Conservation (phyloP, 1,140 invertebrate genomes). For the Antheraea pernyi region DNA sequence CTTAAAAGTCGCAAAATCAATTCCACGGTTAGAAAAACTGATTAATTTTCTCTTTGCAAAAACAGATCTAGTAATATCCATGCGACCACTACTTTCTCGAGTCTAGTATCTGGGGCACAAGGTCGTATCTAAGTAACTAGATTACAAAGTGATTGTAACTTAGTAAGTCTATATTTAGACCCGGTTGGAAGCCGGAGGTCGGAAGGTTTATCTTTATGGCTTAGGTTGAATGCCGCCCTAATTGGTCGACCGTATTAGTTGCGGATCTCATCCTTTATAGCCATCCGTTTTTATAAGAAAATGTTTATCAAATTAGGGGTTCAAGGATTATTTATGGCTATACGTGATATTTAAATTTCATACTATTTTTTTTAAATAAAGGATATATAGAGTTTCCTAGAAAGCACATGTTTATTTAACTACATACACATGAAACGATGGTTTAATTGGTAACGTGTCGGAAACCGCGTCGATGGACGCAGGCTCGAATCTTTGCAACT, state of each 20-base stretch:
- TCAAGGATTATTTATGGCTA: not conserved
- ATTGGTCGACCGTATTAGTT: not conserved
- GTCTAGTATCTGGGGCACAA: constrained; percentile 6
- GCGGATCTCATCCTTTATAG: not conserved
- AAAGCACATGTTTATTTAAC: no score
- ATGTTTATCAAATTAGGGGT: not conserved
- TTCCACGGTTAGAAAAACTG: no score
- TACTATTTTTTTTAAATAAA: no score
- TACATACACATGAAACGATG: no score
- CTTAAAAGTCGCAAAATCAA: no score
- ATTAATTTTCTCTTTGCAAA: not conserved
- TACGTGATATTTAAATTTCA: no score
- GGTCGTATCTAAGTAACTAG: constrained; percentile 5
- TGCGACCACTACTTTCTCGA: not conserved
- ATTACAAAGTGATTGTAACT: constrained; percentile 10
- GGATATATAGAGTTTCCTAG: no score
- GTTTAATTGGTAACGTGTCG: no score
- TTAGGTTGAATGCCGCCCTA: not conserved
- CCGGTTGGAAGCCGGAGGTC: not conserved
- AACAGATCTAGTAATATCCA: not conserved
- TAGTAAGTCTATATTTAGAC: not conserved
- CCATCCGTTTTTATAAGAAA: not conserved
- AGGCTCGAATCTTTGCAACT: no score
- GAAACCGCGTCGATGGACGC: no score
- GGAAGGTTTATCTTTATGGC: not conserved